Evolutionary conservation across 2,797 vertebrate genomes (phyloP).

Genomic region (Neosalanx taihuensis): DNA sequence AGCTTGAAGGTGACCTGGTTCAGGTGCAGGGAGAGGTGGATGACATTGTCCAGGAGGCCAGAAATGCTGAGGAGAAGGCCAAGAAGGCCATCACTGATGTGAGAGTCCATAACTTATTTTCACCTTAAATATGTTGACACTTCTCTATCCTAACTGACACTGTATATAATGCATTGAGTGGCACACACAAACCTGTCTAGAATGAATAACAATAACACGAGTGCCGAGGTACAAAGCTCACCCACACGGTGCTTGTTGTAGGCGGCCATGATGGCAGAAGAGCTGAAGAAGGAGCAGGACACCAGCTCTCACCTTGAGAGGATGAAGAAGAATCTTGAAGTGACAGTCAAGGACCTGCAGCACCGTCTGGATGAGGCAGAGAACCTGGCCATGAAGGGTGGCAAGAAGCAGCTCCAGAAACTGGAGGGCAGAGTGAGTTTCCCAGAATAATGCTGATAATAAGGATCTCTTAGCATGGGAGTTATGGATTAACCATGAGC

Average conservation of each 20-base stretch:
- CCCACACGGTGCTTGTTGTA: slow-evolving; percentile 34
- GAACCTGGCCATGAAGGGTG: slow-evolving; percentile 87
- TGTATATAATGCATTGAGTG: too few relatives aligned
- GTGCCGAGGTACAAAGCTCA: too few relatives aligned
- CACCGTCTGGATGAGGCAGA: slow-evolving; percentile 82
- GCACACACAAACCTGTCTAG: too few relatives aligned
- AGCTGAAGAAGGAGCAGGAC: slow-evolving; percentile 94
- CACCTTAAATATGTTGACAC: too few relatives aligned
- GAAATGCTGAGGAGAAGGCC: slow-evolving; percentile 80
- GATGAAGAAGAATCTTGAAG: slow-evolving; percentile 78
- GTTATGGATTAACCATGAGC: too few relatives aligned
- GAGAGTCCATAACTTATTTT: slow-evolving; percentile 25
- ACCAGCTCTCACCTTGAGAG: slow-evolving; percentile 90
- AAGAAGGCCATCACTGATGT: slow-evolving; percentile 83
- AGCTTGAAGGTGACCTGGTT: slow-evolving; percentile 66
- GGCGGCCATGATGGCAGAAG: slow-evolving; percentile 95
- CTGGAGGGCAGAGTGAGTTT: slow-evolving; percentile 78
- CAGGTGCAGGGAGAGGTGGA: slow-evolving; percentile 77
- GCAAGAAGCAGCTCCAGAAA: slow-evolving; percentile 92
- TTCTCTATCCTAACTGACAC: too few relatives aligned
- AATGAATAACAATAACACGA: too few relatives aligned
- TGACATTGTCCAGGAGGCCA: slow-evolving; percentile 74
- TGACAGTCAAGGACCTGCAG: too few relatives aligned
- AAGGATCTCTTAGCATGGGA: not conserved
- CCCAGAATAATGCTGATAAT: not conserved